A percentile compares a stretch with the other conserved stretches of the same genome.
Conservation (phyloP, 2,113 vertebrate species). For the Dolichotis patagonum region DNA sequence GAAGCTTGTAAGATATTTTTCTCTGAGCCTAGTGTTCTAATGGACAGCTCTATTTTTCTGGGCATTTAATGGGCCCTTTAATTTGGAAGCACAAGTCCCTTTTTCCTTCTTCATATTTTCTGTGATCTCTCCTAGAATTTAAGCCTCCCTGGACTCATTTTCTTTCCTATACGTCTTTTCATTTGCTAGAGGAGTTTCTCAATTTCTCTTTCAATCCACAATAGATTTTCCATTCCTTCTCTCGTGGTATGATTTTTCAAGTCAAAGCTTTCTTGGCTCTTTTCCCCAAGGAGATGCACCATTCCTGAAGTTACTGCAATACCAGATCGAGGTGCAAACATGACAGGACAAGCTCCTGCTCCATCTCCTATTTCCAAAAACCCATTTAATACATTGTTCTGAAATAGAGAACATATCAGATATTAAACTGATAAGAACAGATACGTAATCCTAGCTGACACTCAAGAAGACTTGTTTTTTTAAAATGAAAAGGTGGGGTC, state of each 20-base stretch:
- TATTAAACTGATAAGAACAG: not conserved
- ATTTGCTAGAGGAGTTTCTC: not conserved
- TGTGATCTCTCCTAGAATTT: not conserved
- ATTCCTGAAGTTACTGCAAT: not conserved
- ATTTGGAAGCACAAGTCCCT: not conserved
- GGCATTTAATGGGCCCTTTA: not conserved
- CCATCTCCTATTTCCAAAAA: not conserved
- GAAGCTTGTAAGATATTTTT: not conserved
- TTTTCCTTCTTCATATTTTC: conserved; percentile 6
- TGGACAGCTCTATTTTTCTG: not conserved
- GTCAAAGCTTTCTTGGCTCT: not conserved
- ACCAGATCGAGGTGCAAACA: not conserved
- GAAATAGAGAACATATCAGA: not conserved
- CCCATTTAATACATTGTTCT: not conserved
- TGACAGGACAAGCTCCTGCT: not conserved
- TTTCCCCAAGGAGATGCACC: not conserved
- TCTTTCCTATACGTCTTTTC: conserved; percentile 11
- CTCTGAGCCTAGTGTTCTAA: not conserved
- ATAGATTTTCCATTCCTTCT: not conserved
- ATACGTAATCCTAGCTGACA: not conserved
- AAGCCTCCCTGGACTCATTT: not conserved
- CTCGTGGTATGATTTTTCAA: conserved; percentile 38
- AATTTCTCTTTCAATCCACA: conserved; percentile 7
- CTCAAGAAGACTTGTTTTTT: not conserved
- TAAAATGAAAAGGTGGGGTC: not conserved